Evolutionary conservation across 2,797 vertebrate species (phyloP).

Genomic region (Alca torda): DNA sequence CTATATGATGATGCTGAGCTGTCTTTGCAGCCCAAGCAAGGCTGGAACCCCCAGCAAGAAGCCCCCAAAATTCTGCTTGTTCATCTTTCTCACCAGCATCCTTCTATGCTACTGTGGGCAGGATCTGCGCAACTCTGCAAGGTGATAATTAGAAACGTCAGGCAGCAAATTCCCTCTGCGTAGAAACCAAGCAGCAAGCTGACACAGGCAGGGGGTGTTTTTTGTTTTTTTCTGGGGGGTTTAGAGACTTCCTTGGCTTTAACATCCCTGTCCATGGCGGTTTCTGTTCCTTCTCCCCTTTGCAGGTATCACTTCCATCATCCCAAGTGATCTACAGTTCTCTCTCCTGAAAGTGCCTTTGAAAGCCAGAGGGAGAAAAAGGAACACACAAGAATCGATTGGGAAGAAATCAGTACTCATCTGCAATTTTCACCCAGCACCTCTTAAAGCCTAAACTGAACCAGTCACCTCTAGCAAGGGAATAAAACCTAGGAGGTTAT

Average conservation of each 20-base stretch:
- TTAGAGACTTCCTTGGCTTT: neutral
- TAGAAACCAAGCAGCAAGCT: neutral
- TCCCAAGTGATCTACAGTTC: accelerated
- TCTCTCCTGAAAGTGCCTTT: neutral
- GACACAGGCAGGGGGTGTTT: neutral
- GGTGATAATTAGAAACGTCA: neutral
- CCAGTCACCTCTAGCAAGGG: too few species aligned
- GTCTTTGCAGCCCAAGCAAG: neutral
- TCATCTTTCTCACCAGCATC: neutral
- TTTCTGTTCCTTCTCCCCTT: neutral
- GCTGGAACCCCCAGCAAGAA: neutral
- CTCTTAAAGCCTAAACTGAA: neutral
- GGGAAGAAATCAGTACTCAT: neutral
- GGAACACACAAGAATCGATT: accelerated
- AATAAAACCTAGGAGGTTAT: neutral
- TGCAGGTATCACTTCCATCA: neutral
- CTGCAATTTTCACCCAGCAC: neutral
- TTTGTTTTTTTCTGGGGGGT: neutral
- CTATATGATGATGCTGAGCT: neutral
- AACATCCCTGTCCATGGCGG: neutral
- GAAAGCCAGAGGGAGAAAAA: neutral
- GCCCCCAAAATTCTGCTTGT: neutral
- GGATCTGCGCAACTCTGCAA: neutral
- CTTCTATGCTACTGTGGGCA: neutral
- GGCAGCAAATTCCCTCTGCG: neutral